phyloP scores from a whole-genome alignment of 2,113 vertebrate species.

The Mobula hypostoma region DNA sequence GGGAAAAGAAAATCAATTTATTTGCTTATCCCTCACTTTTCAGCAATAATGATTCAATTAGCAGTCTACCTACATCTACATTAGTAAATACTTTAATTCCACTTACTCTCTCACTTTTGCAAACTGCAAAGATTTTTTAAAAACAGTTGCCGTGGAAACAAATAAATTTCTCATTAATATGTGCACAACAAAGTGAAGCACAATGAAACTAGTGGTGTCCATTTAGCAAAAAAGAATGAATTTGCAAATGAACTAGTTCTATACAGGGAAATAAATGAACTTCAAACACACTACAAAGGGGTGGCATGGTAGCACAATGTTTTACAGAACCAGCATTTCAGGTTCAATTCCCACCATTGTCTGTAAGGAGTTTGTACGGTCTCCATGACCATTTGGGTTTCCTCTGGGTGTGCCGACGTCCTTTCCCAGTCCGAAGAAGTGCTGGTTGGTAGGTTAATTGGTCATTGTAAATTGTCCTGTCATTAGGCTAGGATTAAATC shows the following conservation, averaged over 20 bases:
- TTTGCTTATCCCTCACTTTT: neutral
- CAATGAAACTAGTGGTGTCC: neutral
- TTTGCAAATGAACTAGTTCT: neutral
- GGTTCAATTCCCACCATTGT: too few relatives aligned
- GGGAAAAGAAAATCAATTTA: neutral
- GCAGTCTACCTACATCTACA: neutral
- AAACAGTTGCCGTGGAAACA: neutral
- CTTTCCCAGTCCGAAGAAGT: too few relatives aligned
- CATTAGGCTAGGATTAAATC: too few relatives aligned
- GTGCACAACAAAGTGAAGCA: neutral
- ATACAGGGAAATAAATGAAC: neutral
- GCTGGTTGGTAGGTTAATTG: too few relatives aligned
- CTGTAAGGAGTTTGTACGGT: too few relatives aligned
- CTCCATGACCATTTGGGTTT: too few relatives aligned
- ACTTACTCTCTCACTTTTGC: neutral
- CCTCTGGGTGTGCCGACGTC: too few relatives aligned
- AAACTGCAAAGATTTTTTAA: neutral
- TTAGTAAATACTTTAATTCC: neutral
- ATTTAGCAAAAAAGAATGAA: neutral
- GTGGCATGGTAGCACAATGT: too few relatives aligned
- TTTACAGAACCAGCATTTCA: too few relatives aligned
- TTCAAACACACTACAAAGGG: neutral
- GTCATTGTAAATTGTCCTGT: too few relatives aligned
- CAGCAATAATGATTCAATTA: neutral
- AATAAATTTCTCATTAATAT: neutral